Evolutionary conservation across 2,888 invertebrate genomes (phyloP).

Genomic region (Drosophila antonietae): DNA sequence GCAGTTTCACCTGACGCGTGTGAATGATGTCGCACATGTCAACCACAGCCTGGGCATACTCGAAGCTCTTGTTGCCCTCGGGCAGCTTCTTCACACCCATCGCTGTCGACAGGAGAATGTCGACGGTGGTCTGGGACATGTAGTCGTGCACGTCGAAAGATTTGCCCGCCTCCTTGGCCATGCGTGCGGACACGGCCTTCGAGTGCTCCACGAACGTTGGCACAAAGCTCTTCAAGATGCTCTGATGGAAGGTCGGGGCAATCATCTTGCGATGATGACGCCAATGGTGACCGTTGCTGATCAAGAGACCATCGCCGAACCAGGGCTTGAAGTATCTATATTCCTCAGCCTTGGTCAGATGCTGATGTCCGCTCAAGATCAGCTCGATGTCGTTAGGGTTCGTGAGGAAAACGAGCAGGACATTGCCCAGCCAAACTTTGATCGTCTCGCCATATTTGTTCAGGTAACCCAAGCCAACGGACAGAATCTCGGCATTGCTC

Average conservation of each 20-base stretch:
- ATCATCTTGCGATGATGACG: conserved; percentile 92
- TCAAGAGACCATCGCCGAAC: conserved; percentile 92
- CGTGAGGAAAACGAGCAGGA: conserved; percentile 88
- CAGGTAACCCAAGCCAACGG: conserved; percentile 66
- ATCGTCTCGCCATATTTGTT: conserved; percentile 88
- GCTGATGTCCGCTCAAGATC: conserved; percentile 90
- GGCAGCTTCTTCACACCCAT: conserved; percentile 93
- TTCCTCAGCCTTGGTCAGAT: conserved; percentile 90
- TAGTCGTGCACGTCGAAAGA: conserved; percentile 91
- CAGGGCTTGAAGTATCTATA: conserved; percentile 92
- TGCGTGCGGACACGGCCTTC: conserved; percentile 88
- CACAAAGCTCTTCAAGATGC: conserved; percentile 92
- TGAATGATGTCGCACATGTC: conserved; percentile 94
- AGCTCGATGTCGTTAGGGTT: conserved; percentile 90
- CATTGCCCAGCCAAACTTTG: conserved; percentile 90
- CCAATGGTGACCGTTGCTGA: conserved; percentile 92
- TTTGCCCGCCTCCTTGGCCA: conserved; percentile 88
- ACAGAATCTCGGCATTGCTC: conserved; percentile 85
- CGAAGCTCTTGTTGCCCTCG: conserved; percentile 89
- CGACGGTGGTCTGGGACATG: conserved; percentile 92
- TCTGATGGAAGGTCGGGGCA: conserved; percentile 93
- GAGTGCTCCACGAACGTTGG: conserved; percentile 91
- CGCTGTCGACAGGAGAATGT: conserved; percentile 92
- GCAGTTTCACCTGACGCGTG: conserved; percentile 90
- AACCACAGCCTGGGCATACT: conserved; percentile 94